Conservation (phyloP, 1,140 invertebrate genomes). For the Chironomus tepperi region DNA sequence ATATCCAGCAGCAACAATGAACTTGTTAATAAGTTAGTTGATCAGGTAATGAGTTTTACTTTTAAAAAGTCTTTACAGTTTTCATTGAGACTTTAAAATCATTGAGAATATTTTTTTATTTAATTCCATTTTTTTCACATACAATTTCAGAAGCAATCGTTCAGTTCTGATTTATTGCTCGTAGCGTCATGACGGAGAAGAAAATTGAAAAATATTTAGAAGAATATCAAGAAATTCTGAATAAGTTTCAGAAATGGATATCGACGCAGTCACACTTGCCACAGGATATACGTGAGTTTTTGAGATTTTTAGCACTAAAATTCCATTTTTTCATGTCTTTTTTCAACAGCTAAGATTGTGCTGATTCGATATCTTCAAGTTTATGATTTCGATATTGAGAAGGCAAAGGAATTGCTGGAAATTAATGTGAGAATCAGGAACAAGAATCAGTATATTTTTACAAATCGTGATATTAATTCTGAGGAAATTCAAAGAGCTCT, state of each 20-base stretch:
- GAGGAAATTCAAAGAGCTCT: background rate
- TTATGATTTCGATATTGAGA: background rate
- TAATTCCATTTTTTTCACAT: background rate
- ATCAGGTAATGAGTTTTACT: conserved; percentile 8
- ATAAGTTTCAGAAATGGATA: background rate
- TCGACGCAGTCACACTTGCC: background rate
- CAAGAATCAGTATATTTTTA: background rate
- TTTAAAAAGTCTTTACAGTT: background rate
- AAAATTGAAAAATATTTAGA: background rate
- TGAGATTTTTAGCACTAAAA: background rate
- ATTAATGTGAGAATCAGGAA: background rate
- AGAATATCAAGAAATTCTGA: background rate
- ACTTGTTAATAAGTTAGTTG: background rate
- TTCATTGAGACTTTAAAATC: background rate
- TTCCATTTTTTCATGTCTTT: background rate
- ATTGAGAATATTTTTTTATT: background rate
- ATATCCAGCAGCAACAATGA: too few relatives aligned
- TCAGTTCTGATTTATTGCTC: background rate
- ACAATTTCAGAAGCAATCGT: background rate
- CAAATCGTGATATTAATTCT: background rate
- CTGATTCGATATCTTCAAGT: background rate
- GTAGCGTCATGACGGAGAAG: background rate
- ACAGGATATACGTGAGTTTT: background rate
- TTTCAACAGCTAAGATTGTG: background rate
- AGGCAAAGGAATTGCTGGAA: background rate